A percentile compares a stretch with the other conserved stretches of the same genome.
phyloP scores from a whole-genome alignment of 2,888 invertebrate species.

The Ormyrus labotus region DNA sequence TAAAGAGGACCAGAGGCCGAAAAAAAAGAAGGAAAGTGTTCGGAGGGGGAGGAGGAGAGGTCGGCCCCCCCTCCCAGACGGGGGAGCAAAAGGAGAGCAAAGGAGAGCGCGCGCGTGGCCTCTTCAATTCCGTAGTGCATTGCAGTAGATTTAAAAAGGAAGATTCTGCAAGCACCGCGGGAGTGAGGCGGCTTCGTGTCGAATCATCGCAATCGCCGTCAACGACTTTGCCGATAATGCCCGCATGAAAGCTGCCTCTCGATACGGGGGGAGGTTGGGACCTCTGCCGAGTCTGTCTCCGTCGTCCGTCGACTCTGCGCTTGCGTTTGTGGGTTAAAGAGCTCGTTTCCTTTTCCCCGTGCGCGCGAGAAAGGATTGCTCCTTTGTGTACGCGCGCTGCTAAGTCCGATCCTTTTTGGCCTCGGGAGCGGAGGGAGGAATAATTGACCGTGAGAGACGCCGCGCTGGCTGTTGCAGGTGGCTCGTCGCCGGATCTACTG shows the following conservation, averaged over 20 bases:
- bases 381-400: too few species aligned
- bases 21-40: not conserved
- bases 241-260: not conserved
- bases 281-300: too few species aligned
- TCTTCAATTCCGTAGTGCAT: constrained; percentile 98
- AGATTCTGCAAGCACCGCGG: constrained; percentile 95
- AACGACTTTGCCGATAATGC: constrained; percentile 30
- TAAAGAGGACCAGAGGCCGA: constrained; percentile 9
- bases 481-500: constrained; percentile 78
- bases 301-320: too few species aligned
- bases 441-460: not conserved
- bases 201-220: constrained; percentile 58
- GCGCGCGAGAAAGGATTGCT: too few species aligned
- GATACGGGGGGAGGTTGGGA: too few species aligned
- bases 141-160: constrained; percentile 82
- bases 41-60: not conserved
- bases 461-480: constrained; percentile 74
- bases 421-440: too few species aligned
- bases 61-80: constrained; percentile 10
- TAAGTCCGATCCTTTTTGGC: too few species aligned
- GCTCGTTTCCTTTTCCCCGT: too few species aligned
- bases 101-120: constrained; percentile 77
- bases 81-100: constrained; percentile 11
- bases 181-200: constrained; percentile 85
- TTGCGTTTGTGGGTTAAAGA: too few species aligned